Base-by-base conservation (phyloP, 2,888 invertebrate species). In the Priocnemis perturbator region DNA sequence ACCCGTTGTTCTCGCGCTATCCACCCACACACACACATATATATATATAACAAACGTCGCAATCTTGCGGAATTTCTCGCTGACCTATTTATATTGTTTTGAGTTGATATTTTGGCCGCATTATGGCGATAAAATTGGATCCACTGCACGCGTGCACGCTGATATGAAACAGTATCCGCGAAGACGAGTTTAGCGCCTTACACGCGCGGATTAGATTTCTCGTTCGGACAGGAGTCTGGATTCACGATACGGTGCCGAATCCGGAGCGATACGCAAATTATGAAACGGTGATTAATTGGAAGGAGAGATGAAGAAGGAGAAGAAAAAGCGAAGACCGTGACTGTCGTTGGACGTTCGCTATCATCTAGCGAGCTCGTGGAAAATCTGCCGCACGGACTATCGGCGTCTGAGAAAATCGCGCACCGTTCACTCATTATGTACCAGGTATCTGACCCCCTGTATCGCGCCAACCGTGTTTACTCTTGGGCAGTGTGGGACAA, bases 401-500 rank as follows among this genome's bases (percentile, higher is more conserved):
- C 37, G 37, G 37, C 7, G 11, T 11, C 26, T 3, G 26, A 26
- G n/a, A 26, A 26, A 37, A 37, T 11, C 11, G 37, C 4, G 37
- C 7, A 37, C 7, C 37, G 37, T 37, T 37, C 56, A 50, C 64
- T 52, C 62, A 19, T 69, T 37, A 59, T n/a, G n/a, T n/a, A 67
- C 11, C 61, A 69, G 63, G 23, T 65, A 69, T 69, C 56, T 60
- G 62, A 15, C 23, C 55, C 20, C 61, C 20, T 66, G 62, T 74
- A 64, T 57, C 48, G 60, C n/a, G 45, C 17, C 11, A 57, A 55
- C 48, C 62, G 26, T 64, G 47, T 47, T 21, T 71, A 37, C 56
- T 62, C 57, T 60, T 71, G 47, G n/a, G 23, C 19, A 5, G 26
- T 68, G 71, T 64, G 17, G 58, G 67, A 65, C 60, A 77, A 77